Percentiles rank a stretch among this genome's conserved stretches.
Evolutionary conservation across 2,888 invertebrate genomes (phyloP).

Genomic region (Pollenia angustigena): DNA sequence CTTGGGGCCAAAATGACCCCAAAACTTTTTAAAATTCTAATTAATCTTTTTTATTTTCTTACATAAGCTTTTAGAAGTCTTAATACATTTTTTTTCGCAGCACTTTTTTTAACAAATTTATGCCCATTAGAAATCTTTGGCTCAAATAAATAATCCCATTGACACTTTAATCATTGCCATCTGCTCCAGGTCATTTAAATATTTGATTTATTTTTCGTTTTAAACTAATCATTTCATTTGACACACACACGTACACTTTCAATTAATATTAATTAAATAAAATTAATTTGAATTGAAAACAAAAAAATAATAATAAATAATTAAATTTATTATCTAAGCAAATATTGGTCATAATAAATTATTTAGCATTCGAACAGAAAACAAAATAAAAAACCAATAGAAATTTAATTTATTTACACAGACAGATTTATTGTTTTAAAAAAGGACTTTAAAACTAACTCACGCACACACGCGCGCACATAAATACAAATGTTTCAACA

Average conservation of each 20-base stretch:
- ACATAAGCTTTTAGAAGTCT: too few relatives aligned
- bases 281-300: not conserved
- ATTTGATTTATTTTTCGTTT: conserved; percentile 3
- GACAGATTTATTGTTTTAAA: conserved; percentile 30
- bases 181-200: not conserved
- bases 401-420: conserved; percentile 34
- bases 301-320: conserved; percentile 16
- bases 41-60: too few relatives aligned
- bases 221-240: conserved; percentile 5
- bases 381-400: conserved; percentile 22
- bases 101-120: too few relatives aligned
- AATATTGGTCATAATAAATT: conserved; percentile 31
- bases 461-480: not conserved
- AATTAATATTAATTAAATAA: conserved; percentile 14
- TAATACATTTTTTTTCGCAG: too few relatives aligned
- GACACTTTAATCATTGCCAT: not conserved
- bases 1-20: too few relatives aligned
- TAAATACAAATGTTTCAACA: not conserved
- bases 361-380: conserved; percentile 23
- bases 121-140: too few relatives aligned
- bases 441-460: not conserved
- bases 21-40: too few relatives aligned
- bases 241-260: not conserved
- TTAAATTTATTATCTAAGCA: conserved; percentile 32
- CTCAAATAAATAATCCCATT: too few relatives aligned